Percentiles rank a stretch among this genome's conserved stretches.
These are phyloP conservation scores for Campylorhamphus procurvoides DNA, from an alignment of 2,113 vertebrate species.

Conservation along the genomic window DNA sequence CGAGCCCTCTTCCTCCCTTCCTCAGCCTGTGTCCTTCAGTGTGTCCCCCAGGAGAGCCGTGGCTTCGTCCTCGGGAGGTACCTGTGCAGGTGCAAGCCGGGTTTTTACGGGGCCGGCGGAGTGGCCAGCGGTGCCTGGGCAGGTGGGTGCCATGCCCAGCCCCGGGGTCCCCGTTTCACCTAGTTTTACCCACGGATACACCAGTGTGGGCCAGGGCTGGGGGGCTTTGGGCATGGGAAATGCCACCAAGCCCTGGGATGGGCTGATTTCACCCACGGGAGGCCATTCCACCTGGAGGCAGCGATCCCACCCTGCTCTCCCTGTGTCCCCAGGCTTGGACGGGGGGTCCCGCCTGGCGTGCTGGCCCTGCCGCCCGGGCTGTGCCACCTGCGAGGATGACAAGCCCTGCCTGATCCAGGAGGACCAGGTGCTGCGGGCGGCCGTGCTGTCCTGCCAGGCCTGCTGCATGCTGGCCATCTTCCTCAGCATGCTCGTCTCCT, in stretches of 20 bases:
- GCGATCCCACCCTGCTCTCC: neutral
- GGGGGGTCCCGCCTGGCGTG: constrained; percentile 76
- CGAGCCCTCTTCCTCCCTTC: neutral
- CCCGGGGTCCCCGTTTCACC: rapidly evolving
- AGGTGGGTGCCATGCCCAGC: constrained; percentile 25
- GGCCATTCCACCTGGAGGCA: neutral
- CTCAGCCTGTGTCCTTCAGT: constrained; percentile 74
- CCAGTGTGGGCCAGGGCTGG: rapidly evolving
- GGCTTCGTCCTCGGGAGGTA: constrained; percentile 91
- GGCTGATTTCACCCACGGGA: rapidly evolving
- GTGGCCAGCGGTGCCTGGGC: neutral
- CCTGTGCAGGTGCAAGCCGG: constrained; percentile 87
- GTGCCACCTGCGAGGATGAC: constrained; percentile 81
- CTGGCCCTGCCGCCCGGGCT: constrained; percentile 85
- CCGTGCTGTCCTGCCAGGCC: constrained; percentile 83
- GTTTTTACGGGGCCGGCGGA: constrained; percentile 79
- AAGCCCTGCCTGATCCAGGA: constrained; percentile 86
- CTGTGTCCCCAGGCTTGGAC: neutral
- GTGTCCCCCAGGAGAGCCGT: constrained; percentile 78
- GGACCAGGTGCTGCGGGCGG: constrained; percentile 76
- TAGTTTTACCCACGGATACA: neutral
- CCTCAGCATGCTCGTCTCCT: constrained; percentile 89
- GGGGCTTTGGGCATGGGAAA: neutral
- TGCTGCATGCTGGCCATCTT: constrained; percentile 90
- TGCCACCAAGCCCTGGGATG: rapidly evolving